Conservation (phyloP, 2,888 invertebrate species). For the Drosophila stalkeri region DNA sequence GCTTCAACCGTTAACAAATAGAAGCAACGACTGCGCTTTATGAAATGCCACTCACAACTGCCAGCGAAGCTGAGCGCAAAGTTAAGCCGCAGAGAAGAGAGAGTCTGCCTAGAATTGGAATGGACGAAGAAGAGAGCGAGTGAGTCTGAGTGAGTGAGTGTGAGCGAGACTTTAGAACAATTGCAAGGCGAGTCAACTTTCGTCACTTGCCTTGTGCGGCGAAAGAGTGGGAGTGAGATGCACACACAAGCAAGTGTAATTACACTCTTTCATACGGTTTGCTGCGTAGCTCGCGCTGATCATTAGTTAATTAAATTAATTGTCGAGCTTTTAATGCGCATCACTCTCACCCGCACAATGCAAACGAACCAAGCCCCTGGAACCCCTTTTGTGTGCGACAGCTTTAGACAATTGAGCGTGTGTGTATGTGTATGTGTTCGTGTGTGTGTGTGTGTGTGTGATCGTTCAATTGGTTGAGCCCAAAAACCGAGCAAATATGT, state of each 20-base stretch:
- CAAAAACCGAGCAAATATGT: slow-evolving; percentile 28
- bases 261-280: slow-evolving; percentile 36
- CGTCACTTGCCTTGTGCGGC: too few relatives aligned
- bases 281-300: slow-evolving; percentile 39
- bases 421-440: slow-evolving; percentile 3
- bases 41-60: slow-evolving; percentile 51
- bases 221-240: slow-evolving; percentile 2
- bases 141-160: not conserved
- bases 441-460: slow-evolving; percentile 13
- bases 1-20: slow-evolving; percentile 1
- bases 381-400: slow-evolving; percentile 13
- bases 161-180: slow-evolving; percentile 3
- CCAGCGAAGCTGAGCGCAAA: not conserved
- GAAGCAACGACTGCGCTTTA: slow-evolving; percentile 40
- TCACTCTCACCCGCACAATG: slow-evolving; percentile 67
- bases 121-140: not conserved
- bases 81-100: not conserved
- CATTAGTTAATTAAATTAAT: slow-evolving; percentile 76
- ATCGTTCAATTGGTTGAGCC: slow-evolving; percentile 50
- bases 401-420: slow-evolving; percentile 60
- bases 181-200: slow-evolving; percentile 14
- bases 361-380: slow-evolving; percentile 11
- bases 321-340: slow-evolving; percentile 64
- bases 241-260: not conserved
- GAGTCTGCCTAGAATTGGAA: not conserved